A percentile compares a stretch with the other conserved stretches of the same genome.
Evolutionary conservation across 2,888 invertebrate species (phyloP).

Genomic region (Limnephilus auricula): DNA sequence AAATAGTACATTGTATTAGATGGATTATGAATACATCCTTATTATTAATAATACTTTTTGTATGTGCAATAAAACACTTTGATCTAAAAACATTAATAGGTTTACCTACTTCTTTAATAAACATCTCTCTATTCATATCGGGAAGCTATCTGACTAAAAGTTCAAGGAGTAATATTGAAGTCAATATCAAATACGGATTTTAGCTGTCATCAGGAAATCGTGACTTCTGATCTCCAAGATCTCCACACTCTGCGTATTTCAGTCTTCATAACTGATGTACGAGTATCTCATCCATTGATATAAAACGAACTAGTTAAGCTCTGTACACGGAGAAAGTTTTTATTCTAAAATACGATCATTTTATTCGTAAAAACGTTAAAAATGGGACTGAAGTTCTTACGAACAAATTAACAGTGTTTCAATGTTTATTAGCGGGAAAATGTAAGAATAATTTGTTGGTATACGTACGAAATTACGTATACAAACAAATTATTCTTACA

Average conservation of each 20-base stretch:
- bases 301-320: background rate
- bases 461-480: no score
- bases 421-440: no score
- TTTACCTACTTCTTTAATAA: background rate
- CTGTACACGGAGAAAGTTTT: no score
- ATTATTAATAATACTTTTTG: background rate
- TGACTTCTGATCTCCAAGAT: slow-evolving; percentile 34
- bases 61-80: background rate
- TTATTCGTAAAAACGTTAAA: no score
- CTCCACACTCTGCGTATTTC: background rate
- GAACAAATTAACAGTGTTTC: no score
- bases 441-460: no score
- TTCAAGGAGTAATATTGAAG: slow-evolving; percentile 47
- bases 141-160: slow-evolving; percentile 43
- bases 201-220: slow-evolving; percentile 46
- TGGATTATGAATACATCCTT: background rate
- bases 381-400: no score
- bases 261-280: background rate
- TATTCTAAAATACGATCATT: no score
- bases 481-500: no score
- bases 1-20: background rate
- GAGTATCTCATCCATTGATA: background rate
- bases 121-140: slow-evolving; percentile 4
- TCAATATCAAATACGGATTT: background rate
- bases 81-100: background rate